phyloP scores from a whole-genome alignment of 1,140 invertebrate species.

The Drosophila sturtevanti region DNA sequence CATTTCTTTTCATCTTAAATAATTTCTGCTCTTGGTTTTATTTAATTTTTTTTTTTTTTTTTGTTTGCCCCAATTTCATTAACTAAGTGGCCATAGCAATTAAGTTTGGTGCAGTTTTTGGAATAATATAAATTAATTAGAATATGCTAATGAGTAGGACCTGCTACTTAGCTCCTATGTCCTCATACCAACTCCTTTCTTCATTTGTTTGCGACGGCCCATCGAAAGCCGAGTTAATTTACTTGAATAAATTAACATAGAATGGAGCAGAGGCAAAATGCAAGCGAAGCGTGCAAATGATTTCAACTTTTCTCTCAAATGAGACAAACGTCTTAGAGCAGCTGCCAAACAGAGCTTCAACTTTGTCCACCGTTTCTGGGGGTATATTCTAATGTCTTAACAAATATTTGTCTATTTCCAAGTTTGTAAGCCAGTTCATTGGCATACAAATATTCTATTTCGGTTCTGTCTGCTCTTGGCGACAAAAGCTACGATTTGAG shows the following conservation, averaged over 20 bases:
- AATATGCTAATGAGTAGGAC: slow-evolving; percentile 72
- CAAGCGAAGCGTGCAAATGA: slow-evolving; percentile 46
- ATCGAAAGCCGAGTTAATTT: slow-evolving; percentile 67
- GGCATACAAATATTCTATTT: slow-evolving; percentile 18
- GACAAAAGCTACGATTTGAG: neutral
- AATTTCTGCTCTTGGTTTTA: neutral
- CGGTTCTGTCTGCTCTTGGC: neutral
- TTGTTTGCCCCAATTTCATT: slow-evolving; percentile 68
- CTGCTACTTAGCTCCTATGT: slow-evolving; percentile 9
- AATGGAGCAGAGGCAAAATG: slow-evolving; percentile 36
- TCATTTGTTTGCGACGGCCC: slow-evolving; percentile 15
- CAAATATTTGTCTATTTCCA: slow-evolving; percentile 34
- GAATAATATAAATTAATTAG: slow-evolving; percentile 82
- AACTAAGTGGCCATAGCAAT: slow-evolving; percentile 78
- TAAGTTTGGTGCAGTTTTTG: slow-evolving; percentile 75
- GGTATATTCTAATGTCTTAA: slow-evolving; percentile 7
- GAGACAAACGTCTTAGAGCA: slow-evolving; percentile 20
- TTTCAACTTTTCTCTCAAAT: slow-evolving; percentile 36
- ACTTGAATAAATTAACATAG: slow-evolving; percentile 72
- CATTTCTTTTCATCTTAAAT: slow-evolving; percentile 20
- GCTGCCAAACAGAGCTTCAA: slow-evolving; percentile 37
- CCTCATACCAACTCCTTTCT: neutral
- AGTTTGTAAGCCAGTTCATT: slow-evolving; percentile 8
- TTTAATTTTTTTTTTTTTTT: neutral
- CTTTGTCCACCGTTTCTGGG: slow-evolving; percentile 10